These are phyloP conservation scores for Miltochrista miniata DNA, from an alignment of 2,888 invertebrate genomes.

Conservation along the genomic window DNA sequence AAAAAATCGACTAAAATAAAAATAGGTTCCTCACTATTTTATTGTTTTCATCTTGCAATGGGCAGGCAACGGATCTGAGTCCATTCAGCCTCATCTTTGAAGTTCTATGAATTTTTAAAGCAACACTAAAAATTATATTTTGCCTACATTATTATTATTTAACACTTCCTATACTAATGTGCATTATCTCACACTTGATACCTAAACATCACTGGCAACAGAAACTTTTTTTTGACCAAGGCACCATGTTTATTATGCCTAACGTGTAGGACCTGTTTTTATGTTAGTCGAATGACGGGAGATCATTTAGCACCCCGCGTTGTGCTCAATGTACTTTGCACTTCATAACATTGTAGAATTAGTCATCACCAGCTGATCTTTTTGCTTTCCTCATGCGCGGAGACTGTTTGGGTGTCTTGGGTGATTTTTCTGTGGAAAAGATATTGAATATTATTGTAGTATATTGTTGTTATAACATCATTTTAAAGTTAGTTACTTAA, in stretches of 20 bases:
- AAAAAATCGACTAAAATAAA: conserved; percentile 61
- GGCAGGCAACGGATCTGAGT: no score
- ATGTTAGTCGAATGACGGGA: conserved; percentile 51
- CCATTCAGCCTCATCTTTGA: no score
- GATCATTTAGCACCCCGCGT: conserved; percentile 36
- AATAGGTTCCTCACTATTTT: conserved; percentile 42
- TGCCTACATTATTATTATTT: no score
- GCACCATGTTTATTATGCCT: conserved; percentile 10
- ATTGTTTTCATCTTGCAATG: no score
- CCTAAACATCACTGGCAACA: conserved; percentile 11
- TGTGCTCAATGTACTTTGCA: conserved; percentile 40
- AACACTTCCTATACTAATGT: no score
- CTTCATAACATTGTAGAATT: conserved; percentile 43
- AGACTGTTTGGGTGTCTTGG: conserved; percentile 86
- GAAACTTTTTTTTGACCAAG: conserved; percentile 11
- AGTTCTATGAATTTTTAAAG: no score
- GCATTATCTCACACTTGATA: no score
- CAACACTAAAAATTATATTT: no score
- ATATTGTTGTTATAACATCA: no score
- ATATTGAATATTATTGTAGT: conserved; percentile 7
- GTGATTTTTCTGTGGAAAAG: conserved; percentile 87
- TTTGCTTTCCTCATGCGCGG: conserved; percentile 91
- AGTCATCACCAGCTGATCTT: conserved; percentile 88
- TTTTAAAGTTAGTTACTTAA: no score
- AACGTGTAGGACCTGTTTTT: conserved; percentile 49